These are phyloP conservation scores for Pelmatolapia mariae DNA, from an alignment of 2,113 vertebrate genomes.

Conservation along the genomic window DNA sequence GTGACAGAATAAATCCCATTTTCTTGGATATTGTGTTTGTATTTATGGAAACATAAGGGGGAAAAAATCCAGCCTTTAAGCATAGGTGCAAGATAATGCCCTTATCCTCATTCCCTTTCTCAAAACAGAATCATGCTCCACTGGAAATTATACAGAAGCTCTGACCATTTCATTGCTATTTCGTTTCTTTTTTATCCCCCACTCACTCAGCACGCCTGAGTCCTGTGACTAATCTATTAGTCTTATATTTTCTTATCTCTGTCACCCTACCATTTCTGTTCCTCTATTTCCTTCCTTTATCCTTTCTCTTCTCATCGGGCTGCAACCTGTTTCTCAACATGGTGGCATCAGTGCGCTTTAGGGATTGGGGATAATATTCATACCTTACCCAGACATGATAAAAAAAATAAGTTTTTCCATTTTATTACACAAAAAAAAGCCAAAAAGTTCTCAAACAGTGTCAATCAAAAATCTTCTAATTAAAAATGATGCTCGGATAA, in stretches of 20 bases:
- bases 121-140: conserved; percentile 9
- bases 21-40: conserved; percentile 39
- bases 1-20: conserved; percentile 50
- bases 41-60: conserved; percentile 48
- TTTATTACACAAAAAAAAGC: neutral
- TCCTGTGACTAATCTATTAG: conserved; percentile 27
- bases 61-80: conserved; percentile 13
- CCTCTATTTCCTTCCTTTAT: neutral
- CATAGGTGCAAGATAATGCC: conserved; percentile 33
- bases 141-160: neutral
- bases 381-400: neutral
- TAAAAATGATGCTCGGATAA: neutral
- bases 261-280: neutral
- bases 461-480: neutral
- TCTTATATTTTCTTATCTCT: conserved; percentile 16
- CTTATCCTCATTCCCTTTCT: conserved; percentile 2
- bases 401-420: neutral
- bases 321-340: conserved; percentile 3
- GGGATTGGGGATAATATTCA: neutral
- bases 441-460: neutral
- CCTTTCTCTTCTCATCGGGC: neutral
- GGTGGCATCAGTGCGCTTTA: neutral
- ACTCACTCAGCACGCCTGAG: neutral
- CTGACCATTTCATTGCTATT: conserved; percentile 1
- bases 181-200: neutral